A percentile compares a stretch with the other conserved stretches of the same genome.
These are phyloP conservation scores for Drosophila lacicola DNA, from an alignment of 2,888 invertebrate species.

Conservation along the genomic window DNA sequence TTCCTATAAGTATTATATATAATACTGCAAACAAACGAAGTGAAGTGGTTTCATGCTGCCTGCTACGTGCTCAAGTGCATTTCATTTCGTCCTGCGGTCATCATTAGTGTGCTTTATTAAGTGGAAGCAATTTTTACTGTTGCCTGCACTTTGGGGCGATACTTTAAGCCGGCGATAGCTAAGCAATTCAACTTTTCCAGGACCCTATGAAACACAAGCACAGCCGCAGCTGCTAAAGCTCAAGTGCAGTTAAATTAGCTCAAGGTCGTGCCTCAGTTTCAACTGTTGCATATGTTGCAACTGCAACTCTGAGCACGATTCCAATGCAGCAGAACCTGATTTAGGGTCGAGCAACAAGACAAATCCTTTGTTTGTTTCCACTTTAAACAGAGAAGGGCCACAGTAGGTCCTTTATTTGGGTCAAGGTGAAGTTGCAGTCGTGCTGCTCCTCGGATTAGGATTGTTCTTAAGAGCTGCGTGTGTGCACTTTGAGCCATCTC, in stretches of 20 bases:
- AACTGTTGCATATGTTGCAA: conserved; percentile 63
- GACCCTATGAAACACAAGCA: conserved; percentile 14
- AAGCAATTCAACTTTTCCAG: conserved; percentile 27
- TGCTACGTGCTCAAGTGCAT: conserved; percentile 80
- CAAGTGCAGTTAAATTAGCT: conserved; percentile 44
- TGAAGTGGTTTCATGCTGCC: conserved; percentile 66
- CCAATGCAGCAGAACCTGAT: conserved; percentile 36
- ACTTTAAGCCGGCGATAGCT: conserved; percentile 34
- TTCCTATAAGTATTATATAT: conserved; percentile 38
- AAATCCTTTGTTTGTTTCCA: conserved; percentile 36
- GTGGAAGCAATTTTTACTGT: conserved; percentile 67
- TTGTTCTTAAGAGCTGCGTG: conserved; percentile 8
- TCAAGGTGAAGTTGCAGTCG: conserved; percentile 63
- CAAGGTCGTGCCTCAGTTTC: conserved; percentile 63
- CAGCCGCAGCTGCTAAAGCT: conserved; percentile 35
- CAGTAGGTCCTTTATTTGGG: conserved; percentile 69
- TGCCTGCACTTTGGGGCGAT: background rate
- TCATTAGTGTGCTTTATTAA: conserved; percentile 82
- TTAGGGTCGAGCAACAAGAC: conserved; percentile 37
- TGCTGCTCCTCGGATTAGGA: conserved; percentile 5
- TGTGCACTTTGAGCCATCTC: conserved; percentile 14
- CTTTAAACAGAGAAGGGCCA: conserved; percentile 10
- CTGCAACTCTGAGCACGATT: conserved; percentile 58
- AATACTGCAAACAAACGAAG: conserved; percentile 53
- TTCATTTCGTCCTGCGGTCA: conserved; percentile 73